Evolutionary conservation across 2,888 invertebrate species (phyloP), one percentile per base, ranked within the genome.

Genomic region (Drosophila niveifrons): DNA sequence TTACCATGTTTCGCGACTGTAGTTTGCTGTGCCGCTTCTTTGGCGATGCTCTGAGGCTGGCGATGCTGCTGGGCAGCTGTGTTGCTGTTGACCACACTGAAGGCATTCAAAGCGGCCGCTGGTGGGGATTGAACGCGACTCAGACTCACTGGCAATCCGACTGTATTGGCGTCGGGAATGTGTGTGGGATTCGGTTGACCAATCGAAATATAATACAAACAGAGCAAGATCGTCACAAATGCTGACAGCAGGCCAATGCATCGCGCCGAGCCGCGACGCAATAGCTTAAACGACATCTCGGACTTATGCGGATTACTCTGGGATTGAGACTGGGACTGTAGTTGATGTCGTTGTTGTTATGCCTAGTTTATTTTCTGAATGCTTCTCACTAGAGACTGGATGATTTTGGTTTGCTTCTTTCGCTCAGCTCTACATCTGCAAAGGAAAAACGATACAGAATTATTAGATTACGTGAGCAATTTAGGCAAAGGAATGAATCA

Each of bases 181-280:
- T 86, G 83, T 44, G 79, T 70, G 52, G 81, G 64, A 59, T 80
- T 86, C 10, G 92, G 91, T 75, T 92, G 92, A n/a, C 92, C 92
- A 74, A 92, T 90, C n/a, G 92, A 92, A 70, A 92, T 92, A 78
- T 92, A 93, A 75, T 93, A 93, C 13, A 93, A 86, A 66, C 92
- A 93, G 41, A 93, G 78, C 55, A 93, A 70, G 66, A 92, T 92
- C n/a, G 92, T 92, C 56, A 93, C 90, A 78, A 92, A 92, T 10
- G 92, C 92, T 59, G 92, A 92, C 63, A 92, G 73, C 52, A 93
- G 81, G 52, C 92, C 92, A 69, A 93, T 90, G 73, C 92, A 92
- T 69, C 91, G 90, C 57, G 92, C 92, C 43, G 92, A 92, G 44
- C 92, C 92, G 61, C 92, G 90, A 57, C 92, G 91, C 76, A 92